Evolutionary conservation across 2,113 vertebrate species (phyloP).

Genomic region (Paratilapia polleni): DNA sequence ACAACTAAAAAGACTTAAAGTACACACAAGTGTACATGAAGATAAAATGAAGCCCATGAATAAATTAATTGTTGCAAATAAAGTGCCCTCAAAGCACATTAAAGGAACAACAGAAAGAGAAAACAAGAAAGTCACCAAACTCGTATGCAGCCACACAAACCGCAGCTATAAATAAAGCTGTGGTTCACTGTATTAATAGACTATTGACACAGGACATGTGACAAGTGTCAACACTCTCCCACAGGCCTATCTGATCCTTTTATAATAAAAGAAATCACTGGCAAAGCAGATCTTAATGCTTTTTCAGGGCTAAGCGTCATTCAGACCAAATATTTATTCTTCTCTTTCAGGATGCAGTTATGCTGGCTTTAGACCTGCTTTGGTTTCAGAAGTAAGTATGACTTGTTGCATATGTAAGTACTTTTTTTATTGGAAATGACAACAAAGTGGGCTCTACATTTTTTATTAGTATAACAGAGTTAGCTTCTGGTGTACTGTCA

Average conservation of each 20-base stretch:
- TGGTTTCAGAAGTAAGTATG: not conserved
- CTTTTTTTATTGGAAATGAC: not conserved
- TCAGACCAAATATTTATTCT: not conserved
- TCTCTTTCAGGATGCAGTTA: not conserved
- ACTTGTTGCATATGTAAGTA: not conserved
- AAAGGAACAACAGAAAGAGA: not conserved
- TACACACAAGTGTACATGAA: not conserved
- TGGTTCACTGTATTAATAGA: slow-evolving; percentile 9
- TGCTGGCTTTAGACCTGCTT: not conserved
- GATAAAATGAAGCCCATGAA: slow-evolving; percentile 10
- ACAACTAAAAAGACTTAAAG: not conserved
- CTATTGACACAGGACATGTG: not conserved
- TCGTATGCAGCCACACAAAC: not conserved
- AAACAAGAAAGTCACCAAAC: not conserved
- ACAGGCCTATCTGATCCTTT: not conserved
- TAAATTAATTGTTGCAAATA: not conserved
- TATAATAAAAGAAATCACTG: not conserved
- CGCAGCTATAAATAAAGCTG: slow-evolving; percentile 30
- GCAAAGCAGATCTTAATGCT: slow-evolving; percentile 8
- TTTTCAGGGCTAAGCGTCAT: slow-evolving; percentile 16
- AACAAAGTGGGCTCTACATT: not conserved
- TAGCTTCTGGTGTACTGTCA: not conserved
- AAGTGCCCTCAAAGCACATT: not conserved
- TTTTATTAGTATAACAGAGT: not conserved
- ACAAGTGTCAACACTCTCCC: slow-evolving; percentile 6